Conservation (phyloP, 2,888 invertebrate species). For the Galeruca laticollis region DNA sequence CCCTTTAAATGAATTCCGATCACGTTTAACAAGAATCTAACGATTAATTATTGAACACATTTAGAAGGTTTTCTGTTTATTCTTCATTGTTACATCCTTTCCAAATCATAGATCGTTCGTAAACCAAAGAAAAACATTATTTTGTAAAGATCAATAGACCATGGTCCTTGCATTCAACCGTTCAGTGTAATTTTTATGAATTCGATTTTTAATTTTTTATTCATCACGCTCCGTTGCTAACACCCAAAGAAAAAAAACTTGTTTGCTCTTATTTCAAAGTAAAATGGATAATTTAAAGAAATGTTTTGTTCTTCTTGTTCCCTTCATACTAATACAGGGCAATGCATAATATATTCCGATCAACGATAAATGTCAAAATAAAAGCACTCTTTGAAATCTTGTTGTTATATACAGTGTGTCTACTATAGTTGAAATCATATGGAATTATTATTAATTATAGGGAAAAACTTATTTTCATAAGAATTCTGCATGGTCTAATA, state of each 20-base stretch:
- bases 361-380: too few relatives aligned
- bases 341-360: too few relatives aligned
- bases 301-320: not conserved
- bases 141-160: slow-evolving; percentile 15
- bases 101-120: not conserved
- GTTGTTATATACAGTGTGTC: too few relatives aligned
- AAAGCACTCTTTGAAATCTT: too few relatives aligned
- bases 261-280: slow-evolving; percentile 1
- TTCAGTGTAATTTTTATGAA: slow-evolving; percentile 20
- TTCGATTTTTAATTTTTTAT: slow-evolving; percentile 13
- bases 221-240: slow-evolving; percentile 20
- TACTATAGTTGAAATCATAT: too few relatives aligned
- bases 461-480: too few relatives aligned
- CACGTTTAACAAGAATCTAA: not conserved
- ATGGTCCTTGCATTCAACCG: slow-evolving; percentile 7
- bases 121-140: slow-evolving; percentile 5
- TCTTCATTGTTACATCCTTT: not conserved
- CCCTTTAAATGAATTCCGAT: slow-evolving; percentile 3
- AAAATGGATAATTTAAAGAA: not conserved
- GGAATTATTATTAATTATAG: too few relatives aligned
- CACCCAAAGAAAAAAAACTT: not conserved
- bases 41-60: not conserved
- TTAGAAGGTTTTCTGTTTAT: not conserved
- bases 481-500: too few relatives aligned
- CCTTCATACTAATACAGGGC: slow-evolving; percentile 2